Percentiles rank a stretch among this genome's conserved stretches.
phyloP scores from a whole-genome alignment of 2,797 vertebrate genomes.

The Chaetodon trifasciatus region DNA sequence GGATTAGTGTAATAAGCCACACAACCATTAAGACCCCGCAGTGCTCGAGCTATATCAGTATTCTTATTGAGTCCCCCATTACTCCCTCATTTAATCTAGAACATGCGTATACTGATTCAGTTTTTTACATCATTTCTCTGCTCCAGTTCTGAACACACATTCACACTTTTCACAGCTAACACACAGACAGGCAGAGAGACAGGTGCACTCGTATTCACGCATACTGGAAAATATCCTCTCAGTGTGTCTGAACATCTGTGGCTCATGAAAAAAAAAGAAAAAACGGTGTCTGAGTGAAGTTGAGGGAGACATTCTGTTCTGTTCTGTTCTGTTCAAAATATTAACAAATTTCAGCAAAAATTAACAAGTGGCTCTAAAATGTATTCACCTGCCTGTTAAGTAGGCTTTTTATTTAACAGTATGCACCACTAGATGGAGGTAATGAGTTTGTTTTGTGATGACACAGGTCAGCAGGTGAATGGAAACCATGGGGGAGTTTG shows the following conservation, averaged over 20 bases:
- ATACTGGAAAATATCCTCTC: background rate
- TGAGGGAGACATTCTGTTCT: background rate
- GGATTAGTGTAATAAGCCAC: conserved; percentile 43
- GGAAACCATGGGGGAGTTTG: background rate
- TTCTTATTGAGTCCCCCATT: conserved; percentile 11
- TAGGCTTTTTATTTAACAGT: background rate
- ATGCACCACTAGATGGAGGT: conserved; percentile 71
- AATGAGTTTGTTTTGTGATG: conserved; percentile 26
- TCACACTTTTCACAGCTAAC: background rate
- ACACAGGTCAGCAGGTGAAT: background rate
- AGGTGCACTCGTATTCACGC: background rate
- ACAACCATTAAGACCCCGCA: background rate
- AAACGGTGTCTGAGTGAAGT: background rate
- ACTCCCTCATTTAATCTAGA: background rate
- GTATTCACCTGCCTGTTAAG: background rate
- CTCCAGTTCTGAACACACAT: background rate
- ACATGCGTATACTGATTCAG: background rate
- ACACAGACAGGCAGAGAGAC: background rate
- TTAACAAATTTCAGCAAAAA: too few relatives aligned
- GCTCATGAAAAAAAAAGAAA: background rate
- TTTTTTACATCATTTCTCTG: background rate
- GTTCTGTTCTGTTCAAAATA: background rate
- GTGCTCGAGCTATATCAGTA: background rate
- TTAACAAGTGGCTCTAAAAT: background rate
- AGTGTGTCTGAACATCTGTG: background rate